Conservation (phyloP, 2,888 invertebrate species). For the Tipula unca region DNA sequence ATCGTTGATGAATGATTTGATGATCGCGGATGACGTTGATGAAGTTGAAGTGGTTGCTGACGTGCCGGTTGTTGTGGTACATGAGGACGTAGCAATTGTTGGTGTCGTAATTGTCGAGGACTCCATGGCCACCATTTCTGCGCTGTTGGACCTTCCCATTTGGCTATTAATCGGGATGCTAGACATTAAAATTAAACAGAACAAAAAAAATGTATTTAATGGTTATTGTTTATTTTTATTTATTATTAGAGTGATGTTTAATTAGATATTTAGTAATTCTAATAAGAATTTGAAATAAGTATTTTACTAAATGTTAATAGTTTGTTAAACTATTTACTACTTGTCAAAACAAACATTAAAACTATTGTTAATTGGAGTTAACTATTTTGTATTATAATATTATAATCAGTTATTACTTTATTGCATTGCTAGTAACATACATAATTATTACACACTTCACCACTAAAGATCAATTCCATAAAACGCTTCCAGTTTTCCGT, state of each 20-base stretch:
- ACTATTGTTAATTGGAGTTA: no score
- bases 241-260: neutral
- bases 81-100: neutral
- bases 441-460: no score
- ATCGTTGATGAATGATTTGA: constrained; percentile 10
- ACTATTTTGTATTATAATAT: no score
- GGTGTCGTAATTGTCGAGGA: constrained; percentile 21
- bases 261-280: no score
- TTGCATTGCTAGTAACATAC: no score
- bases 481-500: no score
- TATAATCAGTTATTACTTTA: no score
- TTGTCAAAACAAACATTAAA: no score
- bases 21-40: neutral
- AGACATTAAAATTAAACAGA: neutral
- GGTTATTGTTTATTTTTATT: neutral
- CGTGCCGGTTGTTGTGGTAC: constrained; percentile 1
- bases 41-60: neutral
- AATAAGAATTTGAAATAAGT: no score
- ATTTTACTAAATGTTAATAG: no score
- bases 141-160: constrained; percentile 19
- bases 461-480: no score
- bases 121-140: constrained; percentile 23
- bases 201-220: neutral
- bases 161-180: neutral
- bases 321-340: no score